phyloP scores from a whole-genome alignment of 1,140 invertebrate genomes.

The Heliconius melpomene region DNA sequence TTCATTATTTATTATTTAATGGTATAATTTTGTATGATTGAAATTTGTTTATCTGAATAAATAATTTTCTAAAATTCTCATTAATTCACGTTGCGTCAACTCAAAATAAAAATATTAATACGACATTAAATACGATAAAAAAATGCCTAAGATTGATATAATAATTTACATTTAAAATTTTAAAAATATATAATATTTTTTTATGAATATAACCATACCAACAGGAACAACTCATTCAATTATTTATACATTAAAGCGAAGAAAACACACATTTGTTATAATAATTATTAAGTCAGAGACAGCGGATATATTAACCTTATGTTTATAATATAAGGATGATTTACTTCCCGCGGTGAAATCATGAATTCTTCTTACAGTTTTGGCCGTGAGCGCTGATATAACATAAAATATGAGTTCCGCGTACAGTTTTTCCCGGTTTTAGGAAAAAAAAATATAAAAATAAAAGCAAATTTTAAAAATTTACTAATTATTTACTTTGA shows the following conservation, averaged over 20 bases:
- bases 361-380: constrained; percentile 41
- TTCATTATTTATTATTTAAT: too few relatives aligned
- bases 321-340: constrained; percentile 53
- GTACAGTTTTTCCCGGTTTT: constrained; percentile 34
- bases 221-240: constrained; percentile 20
- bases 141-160: too few relatives aligned
- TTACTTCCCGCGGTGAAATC: constrained; percentile 42
- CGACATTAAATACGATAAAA: too few relatives aligned
- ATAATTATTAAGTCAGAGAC: constrained; percentile 42
- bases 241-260: constrained; percentile 16
- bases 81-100: too few relatives aligned
- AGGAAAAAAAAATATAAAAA: neutral
- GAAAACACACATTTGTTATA: constrained; percentile 32
- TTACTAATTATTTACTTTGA: neutral
- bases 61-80: too few relatives aligned
- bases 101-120: too few relatives aligned
- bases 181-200: too few relatives aligned
- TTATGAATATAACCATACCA: too few relatives aligned
- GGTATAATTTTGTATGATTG: too few relatives aligned
- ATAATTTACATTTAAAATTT: too few relatives aligned
- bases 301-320: constrained; percentile 43
- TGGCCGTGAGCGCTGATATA: constrained; percentile 40
- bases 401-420: constrained; percentile 47
- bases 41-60: too few relatives aligned
- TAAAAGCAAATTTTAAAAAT: neutral